Percentiles rank a stretch among this genome's conserved stretches.
Conservation (phyloP, 2,888 invertebrate species). For the Poecilus cupreus region DNA sequence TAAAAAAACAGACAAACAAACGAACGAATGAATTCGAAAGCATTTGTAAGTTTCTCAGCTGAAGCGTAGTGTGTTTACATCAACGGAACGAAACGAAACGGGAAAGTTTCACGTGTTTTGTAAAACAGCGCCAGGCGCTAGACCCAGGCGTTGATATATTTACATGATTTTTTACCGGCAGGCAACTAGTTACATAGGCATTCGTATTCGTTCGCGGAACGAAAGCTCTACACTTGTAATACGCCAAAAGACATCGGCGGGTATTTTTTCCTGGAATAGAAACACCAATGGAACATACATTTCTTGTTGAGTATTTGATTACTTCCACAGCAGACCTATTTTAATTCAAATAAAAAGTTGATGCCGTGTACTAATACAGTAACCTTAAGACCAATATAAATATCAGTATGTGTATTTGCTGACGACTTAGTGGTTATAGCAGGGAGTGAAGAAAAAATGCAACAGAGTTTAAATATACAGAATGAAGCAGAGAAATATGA, state of each 20-base stretch:
- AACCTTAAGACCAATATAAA: too few species aligned
- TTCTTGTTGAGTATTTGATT: too few species aligned
- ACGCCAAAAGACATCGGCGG: background rate
- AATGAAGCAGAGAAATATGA: too few species aligned
- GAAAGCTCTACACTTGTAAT: background rate
- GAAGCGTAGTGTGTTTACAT: conserved; percentile 34
- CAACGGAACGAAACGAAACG: conserved; percentile 19
- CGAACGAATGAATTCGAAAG: conserved; percentile 38
- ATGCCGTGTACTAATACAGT: too few species aligned
- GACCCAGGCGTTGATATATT: conserved; percentile 32
- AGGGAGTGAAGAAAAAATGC: too few species aligned
- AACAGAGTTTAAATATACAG: too few species aligned
- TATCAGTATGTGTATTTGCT: too few species aligned
- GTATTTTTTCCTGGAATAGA: background rate
- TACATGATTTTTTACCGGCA: conserved; percentile 41
- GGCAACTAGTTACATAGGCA: conserved; percentile 32
- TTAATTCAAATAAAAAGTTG: too few species aligned
- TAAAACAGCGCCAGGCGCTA: conserved; percentile 17
- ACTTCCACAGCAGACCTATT: too few species aligned
- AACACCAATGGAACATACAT: background rate
- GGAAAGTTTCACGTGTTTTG: conserved; percentile 34
- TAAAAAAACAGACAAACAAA: conserved; percentile 38
- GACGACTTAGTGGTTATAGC: too few species aligned
- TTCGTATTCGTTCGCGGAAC: background rate
- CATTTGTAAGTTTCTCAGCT: conserved; percentile 30